phyloP scores from a whole-genome alignment of 2,113 vertebrate species.

The Loxodonta africana region DNA sequence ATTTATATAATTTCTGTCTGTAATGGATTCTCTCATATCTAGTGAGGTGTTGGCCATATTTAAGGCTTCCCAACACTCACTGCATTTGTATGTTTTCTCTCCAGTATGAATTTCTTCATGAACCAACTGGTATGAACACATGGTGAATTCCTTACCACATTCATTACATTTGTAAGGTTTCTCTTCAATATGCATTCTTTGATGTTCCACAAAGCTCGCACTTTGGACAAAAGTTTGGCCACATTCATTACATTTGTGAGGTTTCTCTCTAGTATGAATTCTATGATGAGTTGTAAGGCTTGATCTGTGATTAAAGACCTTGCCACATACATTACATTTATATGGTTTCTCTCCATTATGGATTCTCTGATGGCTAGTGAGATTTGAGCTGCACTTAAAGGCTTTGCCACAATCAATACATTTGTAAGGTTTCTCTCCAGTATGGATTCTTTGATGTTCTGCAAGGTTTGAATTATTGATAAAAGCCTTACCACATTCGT shows the following conservation, averaged over 20 bases:
- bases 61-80: conserved; percentile 66
- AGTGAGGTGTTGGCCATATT: conserved; percentile 24
- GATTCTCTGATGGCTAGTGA: conserved; percentile 62
- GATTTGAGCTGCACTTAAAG: conserved; percentile 63
- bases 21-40: conserved; percentile 50
- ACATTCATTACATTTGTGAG: conserved; percentile 91
- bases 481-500: conserved; percentile 58
- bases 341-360: conserved; percentile 60
- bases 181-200: conserved; percentile 39
- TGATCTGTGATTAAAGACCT: conserved; percentile 51
- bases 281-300: conserved; percentile 60
- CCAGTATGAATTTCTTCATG: background rate
- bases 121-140: background rate
- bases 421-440: conserved; percentile 64
- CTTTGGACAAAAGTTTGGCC: conserved; percentile 90
- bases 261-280: conserved; percentile 90
- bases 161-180: conserved; percentile 36
- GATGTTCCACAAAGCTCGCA: conserved; percentile 88
- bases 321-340: conserved; percentile 51
- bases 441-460: conserved; percentile 68
- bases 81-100: background rate
- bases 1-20: conserved; percentile 12
- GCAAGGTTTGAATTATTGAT: conserved; percentile 45
- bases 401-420: conserved; percentile 72
- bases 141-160: background rate